Base-by-base conservation (phyloP, 35 echinoderm and acorn worm genomes). In the Diadema setosum region DNA sequence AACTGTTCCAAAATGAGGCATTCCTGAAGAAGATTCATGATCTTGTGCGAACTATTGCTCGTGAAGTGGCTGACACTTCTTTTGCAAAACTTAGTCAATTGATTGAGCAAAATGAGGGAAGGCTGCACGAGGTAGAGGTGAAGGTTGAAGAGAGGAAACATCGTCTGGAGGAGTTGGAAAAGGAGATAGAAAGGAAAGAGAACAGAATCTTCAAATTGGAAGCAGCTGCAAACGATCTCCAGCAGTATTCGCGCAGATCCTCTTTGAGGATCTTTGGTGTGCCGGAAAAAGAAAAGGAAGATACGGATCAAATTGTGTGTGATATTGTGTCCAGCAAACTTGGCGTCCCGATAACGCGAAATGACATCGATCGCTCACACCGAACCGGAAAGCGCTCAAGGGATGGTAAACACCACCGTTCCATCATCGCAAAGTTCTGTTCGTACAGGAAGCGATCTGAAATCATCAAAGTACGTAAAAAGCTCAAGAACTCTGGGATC, bases 361-460 rank as follows among this genome's bases (percentile, higher is more conserved):
- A 46, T 35, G 85, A 87, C 30, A 87, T 87, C 32, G 85, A 87
- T 29, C 40, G 69, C 3, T 75, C 63, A 26, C 67, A 87, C 65
- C 40, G 85, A 4, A 75, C 39, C 31, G 85, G 85, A 17, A 87
- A 87, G 40, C 85, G 31, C 6, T n/a, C n/a, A n/a, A n/a, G n/a
- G n/a, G 30, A 44, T 24, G n/a, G 20, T 15, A 87, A 75, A 46
- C 16, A 44, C 42, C 44, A 52, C 24, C 35, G 50, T 5, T 11
- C 87, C 58, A 81, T 82, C 35, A 89, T 89, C 27, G 87, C 82
- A 6, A 89, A 89, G 58, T 89, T 89, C 37, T 82, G 74, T 9
- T 73, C 61, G 0, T 89, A 89, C 55, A 4, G 30, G 26, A 35
- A 42, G 21, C 46, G 87, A 37, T 45, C 50, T 5, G 30, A 56